Evolutionary conservation across 2,797 vertebrate species (phyloP).

Genomic region (Dromococcyx pavoninus): DNA sequence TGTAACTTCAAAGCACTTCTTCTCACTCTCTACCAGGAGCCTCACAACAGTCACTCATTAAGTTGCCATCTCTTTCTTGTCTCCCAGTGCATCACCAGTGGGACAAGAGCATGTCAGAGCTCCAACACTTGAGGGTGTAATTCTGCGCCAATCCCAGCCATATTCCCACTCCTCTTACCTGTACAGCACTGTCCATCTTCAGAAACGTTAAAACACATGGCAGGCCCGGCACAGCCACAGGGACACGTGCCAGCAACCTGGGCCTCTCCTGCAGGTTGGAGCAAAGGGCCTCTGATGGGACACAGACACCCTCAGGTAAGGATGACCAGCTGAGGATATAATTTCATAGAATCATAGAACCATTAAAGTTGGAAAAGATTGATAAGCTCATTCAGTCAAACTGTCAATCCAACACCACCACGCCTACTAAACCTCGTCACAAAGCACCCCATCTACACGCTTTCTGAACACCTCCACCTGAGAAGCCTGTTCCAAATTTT

Average conservation of each 20-base stretch:
- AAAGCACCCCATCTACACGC: too few relatives aligned
- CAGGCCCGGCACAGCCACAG: not conserved
- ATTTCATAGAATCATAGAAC: too few relatives aligned
- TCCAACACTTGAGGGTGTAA: not conserved
- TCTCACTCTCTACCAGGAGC: not conserved
- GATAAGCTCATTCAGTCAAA: too few relatives aligned
- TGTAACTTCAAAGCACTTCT: not conserved
- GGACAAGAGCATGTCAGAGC: not conserved
- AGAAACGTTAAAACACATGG: not conserved
- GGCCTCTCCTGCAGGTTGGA: accelerated
- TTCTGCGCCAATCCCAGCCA: not conserved
- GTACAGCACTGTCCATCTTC: not conserved
- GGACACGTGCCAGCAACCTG: accelerated
- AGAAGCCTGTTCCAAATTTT: too few relatives aligned
- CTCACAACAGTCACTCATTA: not conserved
- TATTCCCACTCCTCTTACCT: too few relatives aligned
- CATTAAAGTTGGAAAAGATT: too few relatives aligned
- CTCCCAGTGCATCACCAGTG: not conserved
- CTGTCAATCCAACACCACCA: too few relatives aligned
- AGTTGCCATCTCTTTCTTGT: not conserved
- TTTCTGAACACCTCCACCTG: too few relatives aligned
- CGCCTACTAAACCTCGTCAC: too few relatives aligned
- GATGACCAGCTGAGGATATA: not conserved
- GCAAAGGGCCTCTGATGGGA: too few relatives aligned
- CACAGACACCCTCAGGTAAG: too few relatives aligned